These are phyloP conservation scores for Strigamia crassipes DNA, from an alignment of 2,888 invertebrate species.

Conservation along the genomic window DNA sequence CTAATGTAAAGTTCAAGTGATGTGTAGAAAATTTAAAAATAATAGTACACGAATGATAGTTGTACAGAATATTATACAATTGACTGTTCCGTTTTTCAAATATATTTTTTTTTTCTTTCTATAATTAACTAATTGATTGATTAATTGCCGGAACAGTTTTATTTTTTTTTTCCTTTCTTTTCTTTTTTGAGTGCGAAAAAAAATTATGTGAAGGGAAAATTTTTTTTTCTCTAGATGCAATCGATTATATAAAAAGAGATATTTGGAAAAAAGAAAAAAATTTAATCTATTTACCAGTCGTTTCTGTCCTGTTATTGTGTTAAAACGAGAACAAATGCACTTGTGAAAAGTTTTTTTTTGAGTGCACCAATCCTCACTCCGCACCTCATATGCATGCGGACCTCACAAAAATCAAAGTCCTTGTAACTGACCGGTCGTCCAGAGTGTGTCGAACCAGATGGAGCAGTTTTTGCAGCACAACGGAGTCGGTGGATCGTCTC, in stretches of 20 bases:
- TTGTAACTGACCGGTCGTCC: background rate
- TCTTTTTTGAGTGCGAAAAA: background rate
- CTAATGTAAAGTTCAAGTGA: conserved; percentile 7
- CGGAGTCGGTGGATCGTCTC: background rate
- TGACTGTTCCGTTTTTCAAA: background rate
- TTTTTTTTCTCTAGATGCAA: background rate
- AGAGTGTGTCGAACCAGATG: background rate
- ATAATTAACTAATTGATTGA: background rate
- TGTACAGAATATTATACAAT: conserved; percentile 17
- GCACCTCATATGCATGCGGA: background rate
- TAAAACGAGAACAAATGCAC: background rate
- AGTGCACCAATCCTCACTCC: conserved; percentile 14
- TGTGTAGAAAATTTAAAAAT: conserved; percentile 12
- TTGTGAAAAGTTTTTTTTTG: background rate
- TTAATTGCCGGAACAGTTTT: background rate
- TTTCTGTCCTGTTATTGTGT: conserved; percentile 16
- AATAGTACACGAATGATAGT: conserved; percentile 15
- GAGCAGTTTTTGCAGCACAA: conserved; percentile 8
- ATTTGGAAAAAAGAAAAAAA: background rate
- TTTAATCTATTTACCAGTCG: background rate
- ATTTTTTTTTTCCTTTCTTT: background rate
- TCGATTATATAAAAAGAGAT: background rate
- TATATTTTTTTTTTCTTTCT: background rate
- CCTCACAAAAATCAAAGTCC: background rate
- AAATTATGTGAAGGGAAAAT: conserved; percentile 6